A percentile compares a stretch with the other conserved stretches of the same genome.
These are phyloP conservation scores for Parauchenoglanis punctatus DNA, from an alignment of 2,797 vertebrate genomes.

Conservation along the genomic window DNA sequence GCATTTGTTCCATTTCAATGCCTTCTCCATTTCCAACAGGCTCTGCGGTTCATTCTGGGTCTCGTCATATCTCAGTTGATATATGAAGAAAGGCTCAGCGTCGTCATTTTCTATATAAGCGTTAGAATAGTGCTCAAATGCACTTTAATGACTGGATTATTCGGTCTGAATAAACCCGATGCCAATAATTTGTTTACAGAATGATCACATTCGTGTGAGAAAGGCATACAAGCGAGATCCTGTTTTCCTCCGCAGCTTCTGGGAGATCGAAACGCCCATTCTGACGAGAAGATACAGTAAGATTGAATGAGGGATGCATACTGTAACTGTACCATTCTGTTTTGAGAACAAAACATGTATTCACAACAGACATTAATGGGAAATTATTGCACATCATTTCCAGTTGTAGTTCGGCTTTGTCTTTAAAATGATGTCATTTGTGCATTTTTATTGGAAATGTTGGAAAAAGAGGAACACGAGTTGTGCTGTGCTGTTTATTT, in stretches of 20 bases:
- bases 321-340: neutral
- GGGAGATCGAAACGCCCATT: slow-evolving; percentile 9
- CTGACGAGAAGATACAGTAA: neutral
- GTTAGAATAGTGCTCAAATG: slow-evolving; percentile 49
- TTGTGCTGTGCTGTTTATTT: neutral
- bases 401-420: slow-evolving; percentile 4
- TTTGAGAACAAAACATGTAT: neutral
- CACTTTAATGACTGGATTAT: slow-evolving; percentile 57
- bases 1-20: slow-evolving; percentile 45
- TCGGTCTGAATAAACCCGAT: slow-evolving; percentile 37
- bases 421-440: slow-evolving; percentile 10
- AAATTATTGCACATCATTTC: neutral
- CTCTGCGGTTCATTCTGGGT: slow-evolving; percentile 3
- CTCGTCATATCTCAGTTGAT: slow-evolving; percentile 51
- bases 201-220: slow-evolving; percentile 19
- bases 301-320: neutral
- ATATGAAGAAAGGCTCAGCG: slow-evolving; percentile 50
- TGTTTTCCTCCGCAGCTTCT: neutral
- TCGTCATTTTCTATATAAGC: slow-evolving; percentile 44
- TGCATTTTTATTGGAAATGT: neutral
- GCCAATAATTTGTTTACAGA: slow-evolving; percentile 46
- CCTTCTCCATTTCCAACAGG: slow-evolving; percentile 32
- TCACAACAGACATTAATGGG: neutral
- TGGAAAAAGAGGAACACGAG: neutral
- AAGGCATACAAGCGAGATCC: neutral